A percentile compares a stretch with the other conserved stretches of the same genome.
phyloP scores from a whole-genome alignment of 1,140 invertebrate genomes.

The Drosophila mayri region DNA sequence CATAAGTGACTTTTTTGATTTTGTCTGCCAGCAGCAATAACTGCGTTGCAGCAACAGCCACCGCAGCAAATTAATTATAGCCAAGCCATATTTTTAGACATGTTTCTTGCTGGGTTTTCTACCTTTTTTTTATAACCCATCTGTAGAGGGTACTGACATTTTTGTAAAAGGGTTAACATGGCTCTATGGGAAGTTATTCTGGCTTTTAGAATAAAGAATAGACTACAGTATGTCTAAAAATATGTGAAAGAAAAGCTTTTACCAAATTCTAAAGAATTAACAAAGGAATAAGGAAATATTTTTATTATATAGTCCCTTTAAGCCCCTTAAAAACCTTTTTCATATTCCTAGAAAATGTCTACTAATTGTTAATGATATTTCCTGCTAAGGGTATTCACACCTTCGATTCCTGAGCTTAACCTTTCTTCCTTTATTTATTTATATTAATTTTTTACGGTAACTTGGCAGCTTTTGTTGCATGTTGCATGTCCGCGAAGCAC shows the following conservation, averaged over 20 bases:
- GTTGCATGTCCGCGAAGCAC: constrained; percentile 66
- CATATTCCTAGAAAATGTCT: too few species aligned
- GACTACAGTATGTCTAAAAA: neutral
- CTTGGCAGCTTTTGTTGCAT: constrained; percentile 14
- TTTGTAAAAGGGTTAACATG: neutral
- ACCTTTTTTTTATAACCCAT: constrained; percentile 4
- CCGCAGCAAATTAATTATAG: constrained; percentile 79
- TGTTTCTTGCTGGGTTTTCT: constrained; percentile 42
- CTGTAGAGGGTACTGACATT: constrained; percentile 1
- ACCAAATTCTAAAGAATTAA: neutral
- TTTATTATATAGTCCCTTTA: too few species aligned
- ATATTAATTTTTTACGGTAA: constrained; percentile 2
- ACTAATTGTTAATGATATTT: too few species aligned
- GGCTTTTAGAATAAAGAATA: neutral
- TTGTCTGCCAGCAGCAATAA: constrained; percentile 69
- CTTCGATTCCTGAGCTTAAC: neutral
- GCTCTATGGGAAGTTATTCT: neutral
- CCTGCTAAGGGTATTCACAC: constrained; percentile 11
- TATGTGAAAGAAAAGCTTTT: too few species aligned
- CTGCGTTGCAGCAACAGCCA: constrained; percentile 45
- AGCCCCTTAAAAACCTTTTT: neutral
- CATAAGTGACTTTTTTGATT: constrained; percentile 82
- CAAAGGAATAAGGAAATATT: neutral
- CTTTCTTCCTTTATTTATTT: constrained; percentile 1
- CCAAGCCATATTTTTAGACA: constrained; percentile 65